These are phyloP conservation scores for Plotosus lineatus DNA, from an alignment of 2,113 vertebrate genomes.

Conservation along the genomic window DNA sequence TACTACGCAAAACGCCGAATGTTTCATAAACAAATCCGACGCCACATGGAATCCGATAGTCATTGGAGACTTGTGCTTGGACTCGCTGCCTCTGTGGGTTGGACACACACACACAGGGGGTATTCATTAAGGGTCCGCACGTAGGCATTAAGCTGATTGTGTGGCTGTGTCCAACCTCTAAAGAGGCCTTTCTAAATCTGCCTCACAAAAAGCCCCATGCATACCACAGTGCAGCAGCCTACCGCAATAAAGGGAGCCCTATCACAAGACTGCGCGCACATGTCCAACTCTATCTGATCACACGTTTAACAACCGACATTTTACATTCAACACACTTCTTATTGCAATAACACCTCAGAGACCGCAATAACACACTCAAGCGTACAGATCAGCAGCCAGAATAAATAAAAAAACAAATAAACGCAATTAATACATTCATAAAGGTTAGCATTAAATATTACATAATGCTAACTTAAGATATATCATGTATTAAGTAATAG, in stretches of 20 bases:
- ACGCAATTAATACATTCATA: background rate
- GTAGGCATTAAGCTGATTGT: conserved; percentile 75
- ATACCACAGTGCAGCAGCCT: conserved; percentile 71
- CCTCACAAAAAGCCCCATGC: conserved; percentile 71
- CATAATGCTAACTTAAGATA: too few relatives aligned
- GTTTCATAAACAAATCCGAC: conserved; percentile 27
- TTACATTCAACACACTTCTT: background rate
- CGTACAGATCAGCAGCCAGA: background rate
- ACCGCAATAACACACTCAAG: background rate
- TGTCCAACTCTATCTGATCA: conserved; percentile 46
- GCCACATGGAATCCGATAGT: conserved; percentile 30
- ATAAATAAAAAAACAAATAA: background rate
- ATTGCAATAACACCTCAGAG: background rate
- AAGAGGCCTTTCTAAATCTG: conserved; percentile 77
- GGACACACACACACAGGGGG: conserved; percentile 69
- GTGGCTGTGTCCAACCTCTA: conserved; percentile 67
- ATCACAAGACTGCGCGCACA: conserved; percentile 63
- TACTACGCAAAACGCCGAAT: background rate
- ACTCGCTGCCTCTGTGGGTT: conserved; percentile 55
- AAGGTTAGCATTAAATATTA: too few relatives aligned
- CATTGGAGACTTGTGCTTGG: conserved; percentile 10
- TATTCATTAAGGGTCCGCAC: conserved; percentile 69
- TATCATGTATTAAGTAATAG: too few relatives aligned
- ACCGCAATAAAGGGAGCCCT: conserved; percentile 69
- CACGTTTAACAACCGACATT: conserved; percentile 20